These are phyloP conservation scores for Henricia sp. DNA, from an alignment of 53 echinoderm and acorn worm species.

Conservation along the genomic window DNA sequence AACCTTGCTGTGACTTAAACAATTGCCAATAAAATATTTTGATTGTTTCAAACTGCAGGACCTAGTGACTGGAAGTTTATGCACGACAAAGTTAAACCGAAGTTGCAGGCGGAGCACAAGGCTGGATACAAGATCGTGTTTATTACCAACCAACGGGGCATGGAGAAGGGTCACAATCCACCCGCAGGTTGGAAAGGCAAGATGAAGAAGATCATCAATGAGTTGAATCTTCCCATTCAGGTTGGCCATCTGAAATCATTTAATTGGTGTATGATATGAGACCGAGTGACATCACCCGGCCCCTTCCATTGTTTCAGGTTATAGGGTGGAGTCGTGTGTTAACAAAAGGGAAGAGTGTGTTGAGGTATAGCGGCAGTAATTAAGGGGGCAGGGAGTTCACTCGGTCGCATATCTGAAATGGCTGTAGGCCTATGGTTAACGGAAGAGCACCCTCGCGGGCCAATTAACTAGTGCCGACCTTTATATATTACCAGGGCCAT, in stretches of 20 bases:
- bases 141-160: conserved; percentile 88
- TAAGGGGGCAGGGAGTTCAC: not conserved
- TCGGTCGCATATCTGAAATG: not conserved
- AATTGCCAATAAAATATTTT: too few relatives aligned
- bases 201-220: conserved; percentile 78
- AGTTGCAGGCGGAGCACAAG: conserved; percentile 67
- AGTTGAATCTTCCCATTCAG: conserved; percentile 81
- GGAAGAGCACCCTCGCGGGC: too few relatives aligned
- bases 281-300: not conserved
- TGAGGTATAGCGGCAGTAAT: not conserved
- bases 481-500: too few relatives aligned
- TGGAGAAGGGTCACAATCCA: conserved; percentile 81
- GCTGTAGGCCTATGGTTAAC: not conserved
- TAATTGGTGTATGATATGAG: not conserved
- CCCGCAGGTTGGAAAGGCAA: conserved; percentile 73
- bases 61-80: conserved; percentile 85
- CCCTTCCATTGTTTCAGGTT: not conserved
- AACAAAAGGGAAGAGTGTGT: not conserved
- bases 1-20: too few relatives aligned
- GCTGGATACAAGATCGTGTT: conserved; percentile 88
- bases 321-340: not conserved
- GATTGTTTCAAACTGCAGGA: conserved; percentile 46
- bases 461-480: too few relatives aligned
- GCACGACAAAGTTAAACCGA: conserved; percentile 69
- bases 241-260: conserved; percentile 7